phyloP scores from a whole-genome alignment of 2,113 vertebrate genomes.

The Myotis yumanensis region DNA sequence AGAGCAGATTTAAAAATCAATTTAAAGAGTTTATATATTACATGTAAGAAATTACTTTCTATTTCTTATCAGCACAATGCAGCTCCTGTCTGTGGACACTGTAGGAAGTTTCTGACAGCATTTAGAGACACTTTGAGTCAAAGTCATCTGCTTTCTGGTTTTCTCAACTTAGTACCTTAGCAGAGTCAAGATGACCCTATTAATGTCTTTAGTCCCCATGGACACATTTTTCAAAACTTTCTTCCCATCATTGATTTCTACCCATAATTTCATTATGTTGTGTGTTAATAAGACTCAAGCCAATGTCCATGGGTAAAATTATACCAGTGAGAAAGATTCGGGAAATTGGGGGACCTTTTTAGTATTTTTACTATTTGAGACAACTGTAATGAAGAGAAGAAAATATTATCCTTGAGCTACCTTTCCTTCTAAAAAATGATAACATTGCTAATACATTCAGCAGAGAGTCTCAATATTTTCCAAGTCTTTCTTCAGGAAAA shows the following conservation, averaged over 20 bases:
- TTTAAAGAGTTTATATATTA: conserved; percentile 82
- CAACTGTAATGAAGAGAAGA: not conserved
- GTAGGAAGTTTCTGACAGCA: conserved; percentile 78
- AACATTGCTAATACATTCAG: not conserved
- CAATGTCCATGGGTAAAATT: conserved; percentile 26
- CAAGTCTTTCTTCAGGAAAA: not conserved
- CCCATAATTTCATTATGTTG: not conserved
- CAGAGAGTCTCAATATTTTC: not conserved
- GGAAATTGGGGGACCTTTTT: not conserved
- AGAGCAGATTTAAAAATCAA: conserved; percentile 77
- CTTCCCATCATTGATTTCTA: conserved; percentile 55
- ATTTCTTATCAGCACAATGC: conserved; percentile 84
- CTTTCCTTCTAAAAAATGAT: not conserved
- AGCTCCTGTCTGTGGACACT: conserved; percentile 76
- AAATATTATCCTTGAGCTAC: not conserved
- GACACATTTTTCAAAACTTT: conserved; percentile 63
- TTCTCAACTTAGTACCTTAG: conserved; percentile 68
- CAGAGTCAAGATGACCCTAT: conserved; percentile 69
- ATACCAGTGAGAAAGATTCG: not conserved
- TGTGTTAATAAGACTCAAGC: conserved; percentile 27
- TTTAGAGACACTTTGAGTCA: conserved; percentile 76
- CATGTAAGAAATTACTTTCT: conserved; percentile 78
- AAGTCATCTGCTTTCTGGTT: conserved; percentile 72
- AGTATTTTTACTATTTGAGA: not conserved
- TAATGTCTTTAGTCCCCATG: conserved; percentile 62